Evolutionary conservation across 2,888 invertebrate genomes (phyloP), one percentile per base, ranked within the genome.

Genomic region (Vannuccia rotundouncinata): DNA sequence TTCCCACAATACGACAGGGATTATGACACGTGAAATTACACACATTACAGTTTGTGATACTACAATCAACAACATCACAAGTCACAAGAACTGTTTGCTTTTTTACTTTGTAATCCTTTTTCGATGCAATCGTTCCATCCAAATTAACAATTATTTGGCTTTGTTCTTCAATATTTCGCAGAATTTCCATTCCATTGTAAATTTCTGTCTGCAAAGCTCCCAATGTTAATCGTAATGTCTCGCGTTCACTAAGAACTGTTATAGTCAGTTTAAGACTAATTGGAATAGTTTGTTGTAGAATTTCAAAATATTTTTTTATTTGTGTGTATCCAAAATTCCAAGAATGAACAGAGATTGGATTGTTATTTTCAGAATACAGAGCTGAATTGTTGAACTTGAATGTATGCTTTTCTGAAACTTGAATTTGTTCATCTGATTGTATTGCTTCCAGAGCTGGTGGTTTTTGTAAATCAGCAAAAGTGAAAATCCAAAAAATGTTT

Each of bases 341-440:
- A 45, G 5, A 75, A 10, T 27, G 22, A 22, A 27, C 31, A n/a
- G 29, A 1, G 1, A 22, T 22, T 2, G 31, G 25, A 28, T 1
- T 1, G 1, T 22, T 29, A 30, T 75, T 75, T 29, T 75, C 75
- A 27, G 75, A 22, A 17, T 75, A 75, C 25, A 75, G 27, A 29
- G 31, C n/a, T 5, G 29, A 29, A 13, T 75, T 75, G 75, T 75
- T 75, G 27, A 75, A 75, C 28, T 1, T 75, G 29, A 75, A 17
- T 22, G 27, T 25, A 10, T 5, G 22, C 5, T 28, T 5, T 29
- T 75, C 29, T 5, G 75, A 30, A 10, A 75, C 25, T 45, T 45
- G 5, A 45, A 45, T 45, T n/a, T n/a, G n/a, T 1, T 1, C 5
- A 30, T 17, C 28, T 27, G 29, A 29, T 5, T 75, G 2, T 0